A percentile compares a stretch with the other conserved stretches of the same genome.
Evolutionary conservation across 2,113 vertebrate species (phyloP).

Genomic region (Eira barbara): DNA sequence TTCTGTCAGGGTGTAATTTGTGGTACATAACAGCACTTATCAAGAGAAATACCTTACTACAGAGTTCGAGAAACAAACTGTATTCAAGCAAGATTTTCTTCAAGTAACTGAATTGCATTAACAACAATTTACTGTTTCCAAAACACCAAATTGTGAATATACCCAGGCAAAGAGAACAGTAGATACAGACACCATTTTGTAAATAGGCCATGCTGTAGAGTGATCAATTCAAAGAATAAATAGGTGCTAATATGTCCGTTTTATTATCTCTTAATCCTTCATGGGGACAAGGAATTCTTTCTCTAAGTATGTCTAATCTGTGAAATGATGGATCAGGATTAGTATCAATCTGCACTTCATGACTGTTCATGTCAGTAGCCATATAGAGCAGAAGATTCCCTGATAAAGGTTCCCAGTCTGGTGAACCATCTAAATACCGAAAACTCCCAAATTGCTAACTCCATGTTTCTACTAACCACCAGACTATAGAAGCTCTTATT

Average conservation of each 20-base stretch:
- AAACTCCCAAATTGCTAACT: background rate
- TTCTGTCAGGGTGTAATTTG: background rate
- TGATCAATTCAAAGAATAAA: background rate
- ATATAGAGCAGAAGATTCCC: background rate
- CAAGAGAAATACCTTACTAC: background rate
- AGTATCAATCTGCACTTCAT: background rate
- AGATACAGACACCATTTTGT: background rate
- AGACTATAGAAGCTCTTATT: background rate
- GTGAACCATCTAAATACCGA: background rate
- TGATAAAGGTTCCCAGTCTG: background rate
- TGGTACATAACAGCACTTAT: background rate
- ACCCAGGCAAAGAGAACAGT: background rate
- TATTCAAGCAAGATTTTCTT: background rate
- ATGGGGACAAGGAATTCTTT: background rate
- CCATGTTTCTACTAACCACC: background rate
- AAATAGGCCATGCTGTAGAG: background rate
- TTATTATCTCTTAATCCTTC: conserved; percentile 2
- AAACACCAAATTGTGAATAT: background rate
- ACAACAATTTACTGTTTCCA: background rate
- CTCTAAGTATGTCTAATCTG: background rate
- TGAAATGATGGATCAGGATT: background rate
- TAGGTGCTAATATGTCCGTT: background rate
- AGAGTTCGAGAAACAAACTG: conserved; percentile 14
- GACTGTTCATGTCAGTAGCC: background rate
- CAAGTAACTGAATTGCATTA: background rate